Percentiles rank a stretch among this genome's conserved stretches.
Conservation (phyloP, 2,113 vertebrate species). For the Thalassarche chlororhynchos region DNA sequence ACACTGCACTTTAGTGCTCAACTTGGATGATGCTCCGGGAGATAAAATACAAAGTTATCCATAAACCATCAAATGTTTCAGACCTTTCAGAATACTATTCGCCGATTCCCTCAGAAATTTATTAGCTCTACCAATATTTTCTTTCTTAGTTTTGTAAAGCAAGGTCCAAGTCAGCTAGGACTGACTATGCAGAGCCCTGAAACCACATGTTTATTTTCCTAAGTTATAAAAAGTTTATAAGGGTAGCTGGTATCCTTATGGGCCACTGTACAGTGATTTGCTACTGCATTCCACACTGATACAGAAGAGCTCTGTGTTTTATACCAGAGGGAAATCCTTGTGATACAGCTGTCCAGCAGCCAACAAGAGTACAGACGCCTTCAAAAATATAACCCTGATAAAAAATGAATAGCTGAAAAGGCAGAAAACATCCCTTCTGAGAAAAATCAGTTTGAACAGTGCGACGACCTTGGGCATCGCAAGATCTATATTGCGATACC, state of each 20-base stretch:
- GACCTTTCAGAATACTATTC: constrained; percentile 51
- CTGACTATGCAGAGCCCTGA: constrained; percentile 78
- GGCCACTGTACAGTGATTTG: constrained; percentile 74
- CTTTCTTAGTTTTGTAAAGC: constrained; percentile 73
- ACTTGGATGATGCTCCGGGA: neutral
- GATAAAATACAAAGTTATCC: constrained; percentile 56
- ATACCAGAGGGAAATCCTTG: constrained; percentile 72
- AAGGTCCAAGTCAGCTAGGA: constrained; percentile 68
- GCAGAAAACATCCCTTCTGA: constrained; percentile 5
- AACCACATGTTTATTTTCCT: constrained; percentile 87
- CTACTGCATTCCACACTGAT: constrained; percentile 78
- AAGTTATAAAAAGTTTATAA: constrained; percentile 86
- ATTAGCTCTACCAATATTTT: constrained; percentile 79
- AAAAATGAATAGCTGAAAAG: neutral
- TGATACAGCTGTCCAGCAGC: constrained; percentile 60
- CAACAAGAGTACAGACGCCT: constrained; percentile 49
- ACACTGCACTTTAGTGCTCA: constrained; percentile 28
- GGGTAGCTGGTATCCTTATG: constrained; percentile 80
- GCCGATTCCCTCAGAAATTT: constrained; percentile 72
- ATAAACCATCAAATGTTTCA: constrained; percentile 48
- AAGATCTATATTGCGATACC: neutral
- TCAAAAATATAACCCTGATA: constrained; percentile 36
- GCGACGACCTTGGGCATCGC: neutral
- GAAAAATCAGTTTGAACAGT: neutral
- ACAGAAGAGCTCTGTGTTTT: constrained; percentile 81